Conservation (phyloP, 2,113 vertebrate species). For the Oryzias curvinotus region DNA sequence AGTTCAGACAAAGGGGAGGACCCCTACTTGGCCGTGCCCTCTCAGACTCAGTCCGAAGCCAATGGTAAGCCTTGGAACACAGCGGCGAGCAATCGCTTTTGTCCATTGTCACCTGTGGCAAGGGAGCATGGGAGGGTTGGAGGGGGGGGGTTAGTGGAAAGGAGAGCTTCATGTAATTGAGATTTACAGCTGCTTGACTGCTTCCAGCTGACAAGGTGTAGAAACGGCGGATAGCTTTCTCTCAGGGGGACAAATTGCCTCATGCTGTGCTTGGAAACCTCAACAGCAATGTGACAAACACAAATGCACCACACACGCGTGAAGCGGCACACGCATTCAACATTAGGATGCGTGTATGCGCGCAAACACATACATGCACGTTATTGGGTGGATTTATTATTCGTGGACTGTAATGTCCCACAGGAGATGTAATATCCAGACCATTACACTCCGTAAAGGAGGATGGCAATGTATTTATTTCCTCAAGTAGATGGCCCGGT, state of each 20-base stretch:
- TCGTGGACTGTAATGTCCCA: slow-evolving; percentile 63
- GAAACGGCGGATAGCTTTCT: slow-evolving; percentile 55
- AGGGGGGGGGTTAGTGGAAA: slow-evolving; percentile 1
- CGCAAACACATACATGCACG: slow-evolving; percentile 7
- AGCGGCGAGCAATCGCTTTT: slow-evolving; percentile 57
- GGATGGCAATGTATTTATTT: slow-evolving; percentile 74
- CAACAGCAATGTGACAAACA: slow-evolving; percentile 27
- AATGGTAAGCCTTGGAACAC: slow-evolving; percentile 99
- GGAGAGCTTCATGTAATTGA: slow-evolving; percentile 58
- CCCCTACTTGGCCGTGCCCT: slow-evolving; percentile 91
- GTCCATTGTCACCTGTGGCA: slow-evolving; percentile 73
- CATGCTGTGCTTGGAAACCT: slow-evolving; percentile 36
- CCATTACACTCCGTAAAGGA: slow-evolving; percentile 67
- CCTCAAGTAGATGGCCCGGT: slow-evolving; percentile 42
- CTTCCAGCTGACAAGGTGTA: slow-evolving; percentile 85
- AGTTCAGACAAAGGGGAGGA: slow-evolving; percentile 94
- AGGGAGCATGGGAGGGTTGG: slow-evolving; percentile 50
- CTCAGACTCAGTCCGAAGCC: slow-evolving; percentile 94
- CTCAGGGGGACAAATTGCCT: slow-evolving; percentile 61
- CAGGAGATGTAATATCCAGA: slow-evolving; percentile 74
- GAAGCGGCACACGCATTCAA: slow-evolving; percentile 22
- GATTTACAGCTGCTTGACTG: slow-evolving; percentile 78
- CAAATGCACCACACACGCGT: slow-evolving; percentile 13
- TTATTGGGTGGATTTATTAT: slow-evolving; percentile 69
- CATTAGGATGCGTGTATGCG: slow-evolving; percentile 13